These are phyloP conservation scores for Nemoura dubitans DNA, from an alignment of 2,888 invertebrate species.

Conservation along the genomic window DNA sequence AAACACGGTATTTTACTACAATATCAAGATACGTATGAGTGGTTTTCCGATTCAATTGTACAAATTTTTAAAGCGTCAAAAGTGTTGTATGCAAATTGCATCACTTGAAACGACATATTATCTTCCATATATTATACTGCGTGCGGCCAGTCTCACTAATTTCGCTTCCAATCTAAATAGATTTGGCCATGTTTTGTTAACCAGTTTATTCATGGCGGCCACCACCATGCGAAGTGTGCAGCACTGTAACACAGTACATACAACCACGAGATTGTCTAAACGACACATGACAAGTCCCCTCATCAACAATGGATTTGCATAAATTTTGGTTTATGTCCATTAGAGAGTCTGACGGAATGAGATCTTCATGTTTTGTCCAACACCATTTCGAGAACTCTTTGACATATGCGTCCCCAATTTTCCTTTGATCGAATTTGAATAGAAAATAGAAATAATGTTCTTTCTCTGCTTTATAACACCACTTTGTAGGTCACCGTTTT, in stretches of 20 bases:
- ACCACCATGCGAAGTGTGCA: conserved; percentile 18
- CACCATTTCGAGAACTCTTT: background rate
- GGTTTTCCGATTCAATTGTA: conserved; percentile 31
- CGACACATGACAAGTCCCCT: conserved; percentile 12
- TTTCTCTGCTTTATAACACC: background rate
- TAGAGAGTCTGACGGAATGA: background rate
- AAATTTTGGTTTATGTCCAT: conserved; percentile 24
- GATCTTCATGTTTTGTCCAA: background rate
- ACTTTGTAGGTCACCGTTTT: background rate
- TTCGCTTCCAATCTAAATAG: conserved; percentile 30
- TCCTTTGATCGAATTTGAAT: background rate
- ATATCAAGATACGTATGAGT: conserved; percentile 37
- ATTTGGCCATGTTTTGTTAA: conserved; percentile 24
- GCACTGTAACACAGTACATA: background rate
- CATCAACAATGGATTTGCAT: conserved; percentile 26
- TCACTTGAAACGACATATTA: conserved; percentile 20
- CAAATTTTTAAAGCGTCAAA: conserved; percentile 10
- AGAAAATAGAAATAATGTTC: background rate
- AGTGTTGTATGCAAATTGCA: conserved; percentile 26
- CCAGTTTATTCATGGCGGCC: conserved; percentile 32
- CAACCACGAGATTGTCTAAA: conserved; percentile 28
- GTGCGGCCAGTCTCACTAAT: background rate
- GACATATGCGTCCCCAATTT: background rate
- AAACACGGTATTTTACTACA: conserved; percentile 27
- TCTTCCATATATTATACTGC: conserved; percentile 17